Evolutionary conservation across 2,888 invertebrate species (phyloP).

Genomic region (Cabera pusaria): DNA sequence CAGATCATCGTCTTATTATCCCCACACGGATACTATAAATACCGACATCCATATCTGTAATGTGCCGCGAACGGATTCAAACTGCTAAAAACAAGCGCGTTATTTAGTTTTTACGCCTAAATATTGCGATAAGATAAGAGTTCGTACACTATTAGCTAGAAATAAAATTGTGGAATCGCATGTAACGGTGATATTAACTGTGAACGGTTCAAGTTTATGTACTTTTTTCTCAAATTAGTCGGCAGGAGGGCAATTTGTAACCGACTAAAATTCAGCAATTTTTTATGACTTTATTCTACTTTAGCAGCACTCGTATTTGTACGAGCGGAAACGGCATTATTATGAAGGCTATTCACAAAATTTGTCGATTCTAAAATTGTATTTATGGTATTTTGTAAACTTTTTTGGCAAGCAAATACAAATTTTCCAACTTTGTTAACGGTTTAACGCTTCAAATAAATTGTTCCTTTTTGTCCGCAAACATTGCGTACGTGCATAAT

Average conservation of each 20-base stretch:
- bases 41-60: slow-evolving; percentile 42
- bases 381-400: slow-evolving; percentile 10
- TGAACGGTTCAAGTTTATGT: slow-evolving; percentile 69
- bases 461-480: slow-evolving; percentile 7
- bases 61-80: slow-evolving; percentile 30
- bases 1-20: slow-evolving; percentile 75
- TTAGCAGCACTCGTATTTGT: slow-evolving; percentile 8
- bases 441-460: slow-evolving; percentile 12
- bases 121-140: slow-evolving; percentile 75
- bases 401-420: slow-evolving; percentile 16
- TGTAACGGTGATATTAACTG: slow-evolving; percentile 77
- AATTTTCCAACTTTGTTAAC: slow-evolving; percentile 8
- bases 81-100: slow-evolving; percentile 52
- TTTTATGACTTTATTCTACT: slow-evolving; percentile 29
- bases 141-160: slow-evolving; percentile 67
- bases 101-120: slow-evolving; percentile 71
- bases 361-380: slow-evolving; percentile 3
- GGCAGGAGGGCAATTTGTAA: slow-evolving; percentile 53
- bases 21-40: slow-evolving; percentile 57
- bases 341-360: slow-evolving; percentile 3
- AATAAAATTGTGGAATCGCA: slow-evolving; percentile 80
- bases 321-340: slow-evolving; percentile 1
- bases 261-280: slow-evolving; percentile 48
- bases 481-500: slow-evolving; percentile 18
- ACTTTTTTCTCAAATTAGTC: slow-evolving; percentile 64